Evolutionary conservation across 2,888 invertebrate species (phyloP).

Genomic region (Ariolimax columbianus): DNA sequence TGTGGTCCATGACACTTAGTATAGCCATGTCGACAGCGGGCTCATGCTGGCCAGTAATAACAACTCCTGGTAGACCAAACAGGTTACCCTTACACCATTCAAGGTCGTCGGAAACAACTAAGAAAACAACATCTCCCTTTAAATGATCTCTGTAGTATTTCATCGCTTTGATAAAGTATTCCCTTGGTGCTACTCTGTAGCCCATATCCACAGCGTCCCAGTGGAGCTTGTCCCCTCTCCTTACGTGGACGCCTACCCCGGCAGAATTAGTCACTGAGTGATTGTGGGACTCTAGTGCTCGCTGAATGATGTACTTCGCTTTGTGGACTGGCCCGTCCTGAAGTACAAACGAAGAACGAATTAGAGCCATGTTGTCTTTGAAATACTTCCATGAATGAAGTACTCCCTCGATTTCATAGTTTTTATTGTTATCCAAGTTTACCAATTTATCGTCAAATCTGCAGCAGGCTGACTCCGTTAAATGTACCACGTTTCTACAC

Average conservation of each 20-base stretch:
- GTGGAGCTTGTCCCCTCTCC: conserved; percentile 35
- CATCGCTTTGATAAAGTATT: conserved; percentile 46
- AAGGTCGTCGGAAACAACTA: conserved; percentile 43
- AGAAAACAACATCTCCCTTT: conserved; percentile 8
- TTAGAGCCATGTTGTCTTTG: conserved; percentile 1
- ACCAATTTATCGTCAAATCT: conserved; percentile 25
- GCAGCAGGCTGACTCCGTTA: conserved; percentile 34
- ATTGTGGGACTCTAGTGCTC: conserved; percentile 1
- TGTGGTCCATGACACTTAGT: conserved; percentile 35
- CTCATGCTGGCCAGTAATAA: conserved; percentile 23
- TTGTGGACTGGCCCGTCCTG: neutral
- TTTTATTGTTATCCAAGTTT: conserved; percentile 39
- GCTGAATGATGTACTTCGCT: conserved; percentile 26
- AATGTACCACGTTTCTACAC: conserved; percentile 29
- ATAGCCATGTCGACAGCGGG: conserved; percentile 28
- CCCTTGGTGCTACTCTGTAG: conserved; percentile 33
- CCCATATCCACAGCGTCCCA: conserved; percentile 22
- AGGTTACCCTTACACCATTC: conserved; percentile 42
- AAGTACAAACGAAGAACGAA: conserved; percentile 11
- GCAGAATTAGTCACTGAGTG: conserved; percentile 13
- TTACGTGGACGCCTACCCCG: conserved; percentile 28
- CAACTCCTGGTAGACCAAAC: conserved; percentile 27
- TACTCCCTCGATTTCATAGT: conserved; percentile 43
- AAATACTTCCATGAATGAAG: conserved; percentile 47
- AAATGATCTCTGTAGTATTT: conserved; percentile 33